Evolutionary conservation across 2,113 vertebrate genomes (phyloP).

Genomic region (Heptranchias perlo): DNA sequence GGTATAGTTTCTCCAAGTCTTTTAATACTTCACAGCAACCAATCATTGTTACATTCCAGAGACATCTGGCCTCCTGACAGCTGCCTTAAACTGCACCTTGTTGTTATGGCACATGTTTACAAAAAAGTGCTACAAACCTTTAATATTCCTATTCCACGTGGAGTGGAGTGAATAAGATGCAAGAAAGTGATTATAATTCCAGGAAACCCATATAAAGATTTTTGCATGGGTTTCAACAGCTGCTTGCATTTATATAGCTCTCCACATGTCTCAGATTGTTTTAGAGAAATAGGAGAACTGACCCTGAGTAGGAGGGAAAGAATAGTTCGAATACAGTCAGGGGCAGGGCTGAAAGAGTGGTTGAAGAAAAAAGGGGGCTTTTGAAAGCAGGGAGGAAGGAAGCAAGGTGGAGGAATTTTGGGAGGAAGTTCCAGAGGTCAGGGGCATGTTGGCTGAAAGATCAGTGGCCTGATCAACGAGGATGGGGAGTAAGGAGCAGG

Average conservation of each 20-base stretch:
- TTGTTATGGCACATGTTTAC: neutral
- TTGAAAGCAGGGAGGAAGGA: neutral
- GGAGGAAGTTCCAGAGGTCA: neutral
- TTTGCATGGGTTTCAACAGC: neutral
- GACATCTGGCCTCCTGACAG: neutral
- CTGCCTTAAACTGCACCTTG: neutral
- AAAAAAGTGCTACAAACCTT: neutral
- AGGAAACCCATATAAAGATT: neutral
- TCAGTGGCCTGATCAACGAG: neutral
- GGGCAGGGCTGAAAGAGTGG: neutral
- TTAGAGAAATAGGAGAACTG: neutral
- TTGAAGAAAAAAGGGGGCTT: neutral
- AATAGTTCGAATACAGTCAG: neutral
- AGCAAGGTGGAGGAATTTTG: neutral
- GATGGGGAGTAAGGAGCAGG: too few species aligned
- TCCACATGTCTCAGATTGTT: neutral
- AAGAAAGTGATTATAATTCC: neutral
- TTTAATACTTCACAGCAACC: neutral
- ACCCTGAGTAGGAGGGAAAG: neutral
- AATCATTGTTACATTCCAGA: conserved; percentile 6
- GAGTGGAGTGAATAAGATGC: neutral
- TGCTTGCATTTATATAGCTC: neutral
- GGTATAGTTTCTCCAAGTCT: neutral
- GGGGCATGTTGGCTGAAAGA: neutral
- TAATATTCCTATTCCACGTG: neutral